Evolutionary conservation across 1,140 invertebrate species (phyloP), one percentile per base, ranked within the genome.

Genomic region (Ceratina australensis): DNA sequence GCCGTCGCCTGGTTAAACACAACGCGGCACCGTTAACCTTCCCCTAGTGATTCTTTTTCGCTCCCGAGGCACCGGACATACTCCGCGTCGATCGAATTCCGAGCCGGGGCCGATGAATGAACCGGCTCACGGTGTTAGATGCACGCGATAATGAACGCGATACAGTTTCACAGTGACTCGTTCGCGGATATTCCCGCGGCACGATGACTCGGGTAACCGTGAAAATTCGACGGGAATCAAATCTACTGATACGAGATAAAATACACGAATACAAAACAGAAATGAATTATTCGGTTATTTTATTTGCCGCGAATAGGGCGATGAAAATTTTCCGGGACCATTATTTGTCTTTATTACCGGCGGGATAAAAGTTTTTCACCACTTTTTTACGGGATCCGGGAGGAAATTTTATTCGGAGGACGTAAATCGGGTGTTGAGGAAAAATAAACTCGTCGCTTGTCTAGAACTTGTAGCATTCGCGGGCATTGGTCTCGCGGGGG

Each of bases 321-420:
- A n/a, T n/a, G n/a, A n/a, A n/a, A n/a, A n/a, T n/a, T n/a, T n/a
- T n/a, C n/a, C n/a, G n/a, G n/a, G n/a, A n/a, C n/a, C 5, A 16
- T 59, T 57, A 24, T 57, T 24, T 57, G 12, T 42, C 33, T n/a
- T 42, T 10, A n/a, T 10, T 42, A 63, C 10, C 1, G 20, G 56
- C 13, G 56, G 5, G 10, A 10, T 42, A 42, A 42, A 42, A 42
- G 33, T 42, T 42, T 42, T 42, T 42, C 5, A 10, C 33, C 20
- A 56, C 54, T 71, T 59, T 57, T 59, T 71, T 54, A 4, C 16
- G 20, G 28, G 20, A 69, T 42, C 5, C 7, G 33, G 10, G 33
- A 59, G 28, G 54, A 59, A 71, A 74, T 66, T 65, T 66, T 75
- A 67, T 75, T 72, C 69, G 57, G 57, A 16, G 13, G 20, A 54